Evolutionary conservation across 2,797 vertebrate genomes (phyloP).

Genomic region (Pipistrellus pipistrellus): DNA sequence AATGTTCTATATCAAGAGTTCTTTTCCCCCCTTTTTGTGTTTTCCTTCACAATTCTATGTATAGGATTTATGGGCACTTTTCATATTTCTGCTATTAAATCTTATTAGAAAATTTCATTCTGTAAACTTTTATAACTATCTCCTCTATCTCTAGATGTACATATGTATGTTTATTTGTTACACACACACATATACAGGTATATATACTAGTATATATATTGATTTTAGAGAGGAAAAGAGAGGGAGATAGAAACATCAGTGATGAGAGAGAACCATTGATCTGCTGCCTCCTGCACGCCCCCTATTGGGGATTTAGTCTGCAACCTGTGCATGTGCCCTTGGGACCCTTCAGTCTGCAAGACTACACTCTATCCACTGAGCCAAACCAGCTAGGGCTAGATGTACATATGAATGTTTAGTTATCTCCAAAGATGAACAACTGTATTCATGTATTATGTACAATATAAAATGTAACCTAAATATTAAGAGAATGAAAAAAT

Average conservation of each 20-base stretch:
- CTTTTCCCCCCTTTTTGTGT: not conserved
- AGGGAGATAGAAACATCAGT: too few relatives aligned
- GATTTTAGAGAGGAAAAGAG: too few relatives aligned
- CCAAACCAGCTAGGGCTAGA: not conserved
- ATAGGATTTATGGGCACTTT: not conserved
- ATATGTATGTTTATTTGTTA: not conserved
- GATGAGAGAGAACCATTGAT: too few relatives aligned
- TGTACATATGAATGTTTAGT: not conserved
- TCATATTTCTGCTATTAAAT: constrained; percentile 20
- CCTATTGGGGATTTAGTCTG: too few relatives aligned
- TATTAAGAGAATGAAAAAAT: constrained; percentile 4
- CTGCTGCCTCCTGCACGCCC: too few relatives aligned
- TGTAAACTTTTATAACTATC: not conserved
- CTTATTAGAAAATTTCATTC: constrained; percentile 9
- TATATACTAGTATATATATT: too few relatives aligned
- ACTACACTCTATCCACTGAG: too few relatives aligned
- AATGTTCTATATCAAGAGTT: not conserved
- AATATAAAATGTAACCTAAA: not conserved
- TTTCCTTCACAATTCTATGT: not conserved
- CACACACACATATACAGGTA: too few relatives aligned
- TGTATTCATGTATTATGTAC: not conserved
- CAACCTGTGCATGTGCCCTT: too few relatives aligned
- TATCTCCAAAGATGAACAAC: not conserved
- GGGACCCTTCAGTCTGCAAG: too few relatives aligned
- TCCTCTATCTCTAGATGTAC: not conserved